Percentiles rank a stretch among this genome's conserved stretches.
Evolutionary conservation across 2,888 invertebrate genomes (phyloP).

Genomic region (Machimus atricapillus): DNA sequence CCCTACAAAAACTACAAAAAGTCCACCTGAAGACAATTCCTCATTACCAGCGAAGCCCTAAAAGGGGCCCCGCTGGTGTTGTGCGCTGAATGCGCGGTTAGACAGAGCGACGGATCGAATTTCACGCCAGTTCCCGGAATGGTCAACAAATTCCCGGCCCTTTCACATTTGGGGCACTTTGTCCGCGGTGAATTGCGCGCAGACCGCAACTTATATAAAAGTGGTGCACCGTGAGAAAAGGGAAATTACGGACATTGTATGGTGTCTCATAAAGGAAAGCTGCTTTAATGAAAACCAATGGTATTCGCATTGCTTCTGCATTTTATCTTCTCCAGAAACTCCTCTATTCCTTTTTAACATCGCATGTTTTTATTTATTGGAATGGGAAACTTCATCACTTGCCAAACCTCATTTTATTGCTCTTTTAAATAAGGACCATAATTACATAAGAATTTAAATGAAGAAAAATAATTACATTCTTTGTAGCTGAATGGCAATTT

Average conservation of each 20-base stretch:
- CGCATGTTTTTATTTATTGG: neutral
- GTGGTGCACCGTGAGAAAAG: neutral
- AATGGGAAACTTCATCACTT: no score
- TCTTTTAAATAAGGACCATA: no score
- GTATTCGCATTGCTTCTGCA: neutral
- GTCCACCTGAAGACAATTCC: constrained; percentile 1
- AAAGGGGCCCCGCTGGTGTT: constrained; percentile 25
- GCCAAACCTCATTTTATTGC: no score
- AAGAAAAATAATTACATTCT: no score
- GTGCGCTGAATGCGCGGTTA: constrained; percentile 40
- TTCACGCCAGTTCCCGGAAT: constrained; percentile 43
- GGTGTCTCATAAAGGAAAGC: neutral
- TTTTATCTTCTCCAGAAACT: neutral
- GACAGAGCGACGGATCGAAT: constrained; percentile 37
- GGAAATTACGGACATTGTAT: constrained; percentile 2
- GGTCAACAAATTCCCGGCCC: neutral
- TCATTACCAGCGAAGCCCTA: constrained; percentile 32
- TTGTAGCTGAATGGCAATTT: no score
- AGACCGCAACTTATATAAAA: neutral
- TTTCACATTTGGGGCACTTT: constrained; percentile 23
- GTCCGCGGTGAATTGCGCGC: neutral
- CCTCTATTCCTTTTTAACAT: neutral
- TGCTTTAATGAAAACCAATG: neutral
- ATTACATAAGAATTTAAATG: no score
- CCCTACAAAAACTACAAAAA: constrained; percentile 38